A percentile compares a stretch with the other conserved stretches of the same genome.
phyloP scores from a whole-genome alignment of 2,113 vertebrate species.

The Rhinopithecus roxellana region DNA sequence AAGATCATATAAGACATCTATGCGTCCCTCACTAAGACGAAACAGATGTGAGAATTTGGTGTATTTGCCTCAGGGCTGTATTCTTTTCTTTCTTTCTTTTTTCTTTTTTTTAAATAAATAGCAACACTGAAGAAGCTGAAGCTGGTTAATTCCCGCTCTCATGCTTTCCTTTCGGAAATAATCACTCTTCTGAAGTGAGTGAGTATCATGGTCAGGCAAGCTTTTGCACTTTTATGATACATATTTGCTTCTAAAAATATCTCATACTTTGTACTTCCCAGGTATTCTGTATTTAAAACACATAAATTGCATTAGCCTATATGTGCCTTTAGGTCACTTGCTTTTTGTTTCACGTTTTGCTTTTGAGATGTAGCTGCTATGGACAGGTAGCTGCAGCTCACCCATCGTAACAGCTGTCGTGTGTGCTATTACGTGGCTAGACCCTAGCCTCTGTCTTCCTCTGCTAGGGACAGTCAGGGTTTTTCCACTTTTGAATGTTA shows the following conservation, averaged over 20 bases:
- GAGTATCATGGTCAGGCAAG: background rate
- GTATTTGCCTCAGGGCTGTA: no score
- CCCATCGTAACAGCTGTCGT: background rate
- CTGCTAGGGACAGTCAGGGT: no score
- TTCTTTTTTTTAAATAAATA: no score
- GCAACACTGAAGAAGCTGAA: background rate
- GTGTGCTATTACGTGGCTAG: accelerated
- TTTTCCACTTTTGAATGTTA: background rate
- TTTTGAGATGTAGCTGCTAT: no score
- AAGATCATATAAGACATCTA: no score
- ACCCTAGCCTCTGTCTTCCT: background rate
- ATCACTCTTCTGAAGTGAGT: background rate
- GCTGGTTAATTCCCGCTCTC: background rate
- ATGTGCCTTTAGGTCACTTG: no score
- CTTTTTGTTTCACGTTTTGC: no score
- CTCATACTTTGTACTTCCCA: background rate
- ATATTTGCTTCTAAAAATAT: background rate
- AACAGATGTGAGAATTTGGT: background rate
- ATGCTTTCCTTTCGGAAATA: background rate
- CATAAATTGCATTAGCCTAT: accelerated
- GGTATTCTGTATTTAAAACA: background rate
- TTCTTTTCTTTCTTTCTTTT: no score
- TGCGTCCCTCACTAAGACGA: no score
- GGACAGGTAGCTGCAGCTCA: no score
- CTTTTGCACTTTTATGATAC: background rate